Conservation (phyloP, 2,113 vertebrate species). For the Aegithalos caudatus region DNA sequence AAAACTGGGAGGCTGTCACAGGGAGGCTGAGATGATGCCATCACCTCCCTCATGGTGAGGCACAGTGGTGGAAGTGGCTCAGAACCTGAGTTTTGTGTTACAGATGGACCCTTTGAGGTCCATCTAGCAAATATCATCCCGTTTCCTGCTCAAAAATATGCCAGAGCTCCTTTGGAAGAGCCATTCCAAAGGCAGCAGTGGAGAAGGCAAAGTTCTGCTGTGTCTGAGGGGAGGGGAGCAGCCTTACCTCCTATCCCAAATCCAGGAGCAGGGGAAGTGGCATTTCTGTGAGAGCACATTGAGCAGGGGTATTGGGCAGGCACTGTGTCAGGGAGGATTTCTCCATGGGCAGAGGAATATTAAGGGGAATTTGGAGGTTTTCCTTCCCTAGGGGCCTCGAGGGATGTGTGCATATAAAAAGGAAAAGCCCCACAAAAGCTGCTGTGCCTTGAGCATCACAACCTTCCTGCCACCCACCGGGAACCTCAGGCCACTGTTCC, state of each 20-base stretch:
- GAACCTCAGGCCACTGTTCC: not conserved
- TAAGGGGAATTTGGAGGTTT: not conserved
- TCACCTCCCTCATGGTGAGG: not conserved
- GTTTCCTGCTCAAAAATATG: too few species aligned
- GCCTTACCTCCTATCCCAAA: too few species aligned
- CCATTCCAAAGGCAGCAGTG: too few species aligned
- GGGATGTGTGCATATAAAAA: not conserved
- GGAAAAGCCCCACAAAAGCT: not conserved
- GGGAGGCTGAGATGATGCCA: not conserved
- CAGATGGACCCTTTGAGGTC: not conserved
- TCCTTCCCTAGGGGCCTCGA: not conserved
- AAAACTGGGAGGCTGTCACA: not conserved
- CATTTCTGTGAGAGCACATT: fast-evolving
- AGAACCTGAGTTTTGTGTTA: fast-evolving
- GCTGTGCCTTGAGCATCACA: not conserved
- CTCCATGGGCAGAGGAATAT: not conserved
- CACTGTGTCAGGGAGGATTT: not conserved
- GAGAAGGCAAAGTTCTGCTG: too few species aligned
- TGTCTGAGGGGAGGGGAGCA: too few species aligned
- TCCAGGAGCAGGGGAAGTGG: not conserved
- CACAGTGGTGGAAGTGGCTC: not conserved
- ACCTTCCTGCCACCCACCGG: too few species aligned
- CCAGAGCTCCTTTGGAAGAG: too few species aligned
- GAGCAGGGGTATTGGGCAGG: not conserved
- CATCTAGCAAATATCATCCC: too few species aligned